Evolutionary conservation across 2,797 vertebrate species (phyloP).

Genomic region (Melanotaenia parkinsoni): DNA sequence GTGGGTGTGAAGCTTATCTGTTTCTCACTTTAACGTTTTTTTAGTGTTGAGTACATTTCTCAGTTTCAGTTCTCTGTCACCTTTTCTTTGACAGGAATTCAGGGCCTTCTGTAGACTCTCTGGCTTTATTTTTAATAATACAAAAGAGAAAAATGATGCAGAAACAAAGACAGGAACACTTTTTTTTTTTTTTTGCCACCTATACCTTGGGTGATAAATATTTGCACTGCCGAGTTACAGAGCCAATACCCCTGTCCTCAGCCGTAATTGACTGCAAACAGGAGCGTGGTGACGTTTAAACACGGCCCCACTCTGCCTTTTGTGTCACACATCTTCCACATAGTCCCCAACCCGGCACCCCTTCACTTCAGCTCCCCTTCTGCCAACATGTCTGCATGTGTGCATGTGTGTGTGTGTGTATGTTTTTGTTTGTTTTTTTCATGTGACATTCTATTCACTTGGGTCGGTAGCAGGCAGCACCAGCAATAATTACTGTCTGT

Average conservation of each 20-base stretch:
- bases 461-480: constrained; percentile 88
- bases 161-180: constrained; percentile 63
- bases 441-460: constrained; percentile 86
- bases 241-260: constrained; percentile 78
- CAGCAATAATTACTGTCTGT: constrained; percentile 89
- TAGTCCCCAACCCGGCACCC: constrained; percentile 41
- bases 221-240: constrained; percentile 77
- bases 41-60: constrained; percentile 26
- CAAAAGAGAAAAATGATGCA: constrained; percentile 41
- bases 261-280: constrained; percentile 85
- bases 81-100: constrained; percentile 60
- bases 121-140: constrained; percentile 34
- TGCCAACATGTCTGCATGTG: constrained; percentile 14
- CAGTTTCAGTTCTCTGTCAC: constrained; percentile 59
- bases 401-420: neutral
- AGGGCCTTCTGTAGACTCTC: constrained; percentile 7
- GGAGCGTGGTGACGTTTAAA: constrained; percentile 77
- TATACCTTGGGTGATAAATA: constrained; percentile 67
- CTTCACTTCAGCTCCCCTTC: constrained; percentile 52
- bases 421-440: constrained; percentile 60
- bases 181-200: constrained; percentile 57
- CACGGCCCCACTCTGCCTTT: constrained; percentile 71
- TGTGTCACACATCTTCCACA: constrained; percentile 43
- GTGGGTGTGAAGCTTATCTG: constrained; percentile 22
- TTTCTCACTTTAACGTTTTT: constrained; percentile 13